Base-by-base conservation (phyloP, 2,113 vertebrate species). In the Myiagra hebetior region DNA sequence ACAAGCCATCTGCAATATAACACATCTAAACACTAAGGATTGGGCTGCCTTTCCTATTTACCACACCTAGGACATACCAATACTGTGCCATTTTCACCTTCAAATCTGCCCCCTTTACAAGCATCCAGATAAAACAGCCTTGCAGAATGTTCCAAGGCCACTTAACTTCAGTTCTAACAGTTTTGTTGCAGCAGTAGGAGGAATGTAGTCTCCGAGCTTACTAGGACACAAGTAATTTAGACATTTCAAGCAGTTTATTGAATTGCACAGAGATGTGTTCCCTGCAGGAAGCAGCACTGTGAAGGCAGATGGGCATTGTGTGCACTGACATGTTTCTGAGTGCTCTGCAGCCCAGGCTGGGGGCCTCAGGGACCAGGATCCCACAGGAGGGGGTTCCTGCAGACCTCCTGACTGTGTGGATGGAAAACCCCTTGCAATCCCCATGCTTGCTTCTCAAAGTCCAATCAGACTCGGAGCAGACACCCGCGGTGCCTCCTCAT, bases 401-500 rank as follows among this genome's bases (percentile, higher is more conserved):
- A n/a, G 30, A 49, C 19, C 42, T 56, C 52, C 35, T 20, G 22
- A 12, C 37, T 42, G 49, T 19, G 39, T 0, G 0, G 23, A 20
- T 26, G 46, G 23, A 46, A 55, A 87, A 42, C 13, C 5, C 30
- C 19, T 27, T 15, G 41, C 62, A 63, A 26, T 11, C 3, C 19
- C 50, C n/a, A 6, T 0, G 2, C 16, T 3, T 42, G 27, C n/a
- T 70, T 52, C 50, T 31, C 26, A 49, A 55, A 69, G 83, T 16
- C 33, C 82, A 53, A 0, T 33, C 18, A 27, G 63, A 16, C 33
- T 39, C 50, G 7, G 9, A 8, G 13, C 0, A 60, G 80, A 63
- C 39, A 42, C 35, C 35, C 27, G 7, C 1, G 0, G 8, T 47
- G 70, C 42, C 18, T 37, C 24, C 44, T 63, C 0, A 0, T n/a